Evolutionary conservation across 1,140 invertebrate genomes (phyloP).

Genomic region (Chymomyza costata): DNA sequence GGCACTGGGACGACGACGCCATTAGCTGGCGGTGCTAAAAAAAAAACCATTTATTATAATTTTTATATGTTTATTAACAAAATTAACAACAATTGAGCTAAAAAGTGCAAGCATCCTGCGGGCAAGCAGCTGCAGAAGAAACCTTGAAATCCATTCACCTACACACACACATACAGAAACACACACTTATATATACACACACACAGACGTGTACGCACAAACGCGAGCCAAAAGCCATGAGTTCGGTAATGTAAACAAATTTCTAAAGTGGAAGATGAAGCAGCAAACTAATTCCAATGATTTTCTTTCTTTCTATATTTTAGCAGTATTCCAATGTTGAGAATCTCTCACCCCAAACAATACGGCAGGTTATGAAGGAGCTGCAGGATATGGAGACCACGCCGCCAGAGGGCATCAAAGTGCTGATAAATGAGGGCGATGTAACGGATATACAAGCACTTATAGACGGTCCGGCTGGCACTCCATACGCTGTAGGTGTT

Average conservation of each 20-base stretch:
- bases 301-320: background rate
- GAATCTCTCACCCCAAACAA: conserved; percentile 94
- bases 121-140: conserved; percentile 19
- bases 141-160: conserved; percentile 45
- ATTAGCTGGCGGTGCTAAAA: too few species aligned
- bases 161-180: conserved; percentile 20
- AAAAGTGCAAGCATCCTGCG: too few species aligned
- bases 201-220: conserved; percentile 9
- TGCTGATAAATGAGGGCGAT: conserved; percentile 91
- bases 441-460: conserved; percentile 94
- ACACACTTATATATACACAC: conserved; percentile 13
- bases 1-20: too few species aligned
- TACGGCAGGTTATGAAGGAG: conserved; percentile 89
- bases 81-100: too few species aligned
- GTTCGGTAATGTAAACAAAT: conserved; percentile 61
- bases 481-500: conserved; percentile 88
- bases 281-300: background rate
- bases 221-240: conserved; percentile 42
- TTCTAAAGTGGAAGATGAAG: background rate
- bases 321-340: conserved; percentile 90
- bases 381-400: conserved; percentile 84
- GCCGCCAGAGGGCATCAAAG: conserved; percentile 92
- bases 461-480: conserved; percentile 92
- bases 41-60: too few species aligned
- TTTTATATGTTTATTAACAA: too few species aligned